A percentile compares a stretch with the other conserved stretches of the same genome.
phyloP scores from a whole-genome alignment of 2,797 vertebrate genomes.

The Moxostoma hubbsi region DNA sequence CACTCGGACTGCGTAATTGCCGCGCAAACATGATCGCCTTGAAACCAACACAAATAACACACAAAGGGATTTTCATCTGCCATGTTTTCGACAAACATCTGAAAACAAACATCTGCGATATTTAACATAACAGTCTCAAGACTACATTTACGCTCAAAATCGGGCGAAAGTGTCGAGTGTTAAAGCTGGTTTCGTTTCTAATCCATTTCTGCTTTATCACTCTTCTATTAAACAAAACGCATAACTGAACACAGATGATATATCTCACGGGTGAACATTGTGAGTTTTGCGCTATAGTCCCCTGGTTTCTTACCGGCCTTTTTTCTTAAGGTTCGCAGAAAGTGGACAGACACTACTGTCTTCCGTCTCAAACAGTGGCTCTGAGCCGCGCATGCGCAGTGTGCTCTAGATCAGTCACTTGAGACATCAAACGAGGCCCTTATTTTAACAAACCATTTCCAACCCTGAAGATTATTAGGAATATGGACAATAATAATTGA shows the following conservation, averaged over 20 bases:
- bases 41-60: constrained; percentile 34
- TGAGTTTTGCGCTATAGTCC: background rate
- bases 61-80: constrained; percentile 34
- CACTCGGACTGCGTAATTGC: constrained; percentile 52
- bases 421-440: background rate
- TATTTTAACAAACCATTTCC: no score
- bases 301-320: constrained; percentile 16
- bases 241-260: background rate
- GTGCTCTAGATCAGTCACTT: no score
- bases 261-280: background rate
- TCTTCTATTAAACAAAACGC: background rate
- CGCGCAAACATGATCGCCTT: constrained; percentile 47
- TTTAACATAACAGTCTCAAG: background rate
- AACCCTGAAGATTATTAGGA: no score
- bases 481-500: no score
- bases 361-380: constrained; percentile 28
- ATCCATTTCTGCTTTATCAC: constrained; percentile 40
- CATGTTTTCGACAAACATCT: constrained; percentile 35
- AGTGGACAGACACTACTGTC: constrained; percentile 27
- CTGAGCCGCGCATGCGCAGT: constrained; percentile 41
- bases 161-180: constrained; percentile 29
- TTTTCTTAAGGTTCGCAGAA: constrained; percentile 36
- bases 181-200: constrained; percentile 19
- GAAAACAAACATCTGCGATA: background rate
- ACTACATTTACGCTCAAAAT: background rate